These are phyloP conservation scores for Phaonia tiefii DNA, from an alignment of 2,888 invertebrate species.

Conservation along the genomic window DNA sequence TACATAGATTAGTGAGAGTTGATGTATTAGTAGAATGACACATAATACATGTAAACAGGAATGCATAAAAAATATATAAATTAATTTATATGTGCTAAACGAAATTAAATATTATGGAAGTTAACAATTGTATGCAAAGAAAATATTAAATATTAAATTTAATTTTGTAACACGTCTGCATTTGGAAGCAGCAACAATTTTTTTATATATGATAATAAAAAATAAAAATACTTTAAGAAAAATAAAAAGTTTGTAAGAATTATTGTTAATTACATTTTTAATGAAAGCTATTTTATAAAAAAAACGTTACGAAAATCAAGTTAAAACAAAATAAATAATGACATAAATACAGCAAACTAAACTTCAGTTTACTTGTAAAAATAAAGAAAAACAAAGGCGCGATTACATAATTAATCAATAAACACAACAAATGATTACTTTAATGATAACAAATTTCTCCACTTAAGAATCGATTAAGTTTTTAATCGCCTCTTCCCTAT, in stretches of 20 bases:
- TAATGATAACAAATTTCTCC: no score
- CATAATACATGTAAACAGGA: neutral
- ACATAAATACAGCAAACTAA: neutral
- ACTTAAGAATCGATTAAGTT: no score
- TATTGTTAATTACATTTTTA: constrained; percentile 31
- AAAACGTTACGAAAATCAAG: neutral
- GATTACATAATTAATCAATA: neutral
- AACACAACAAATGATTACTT: no score
- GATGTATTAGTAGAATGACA: neutral
- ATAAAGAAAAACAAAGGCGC: neutral
- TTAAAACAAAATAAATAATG: neutral
- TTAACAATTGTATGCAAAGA: constrained; percentile 16
- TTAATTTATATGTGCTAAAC: constrained; percentile 13
- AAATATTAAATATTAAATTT: neutral
- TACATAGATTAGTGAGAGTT: neutral
- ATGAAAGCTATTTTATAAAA: constrained; percentile 18
- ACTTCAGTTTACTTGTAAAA: no score
- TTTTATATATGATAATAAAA: constrained; percentile 1
- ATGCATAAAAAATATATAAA: no score
- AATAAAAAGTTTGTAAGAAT: neutral
- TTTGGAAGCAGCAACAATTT: constrained; percentile 31
- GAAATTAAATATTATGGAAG: constrained; percentile 13
- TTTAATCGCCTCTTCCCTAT: no score
- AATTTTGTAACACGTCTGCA: constrained; percentile 12
- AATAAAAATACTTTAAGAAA: constrained; percentile 14